These are phyloP conservation scores for Drosophila leontia DNA, from an alignment of 1,140 invertebrate species.

Conservation along the genomic window DNA sequence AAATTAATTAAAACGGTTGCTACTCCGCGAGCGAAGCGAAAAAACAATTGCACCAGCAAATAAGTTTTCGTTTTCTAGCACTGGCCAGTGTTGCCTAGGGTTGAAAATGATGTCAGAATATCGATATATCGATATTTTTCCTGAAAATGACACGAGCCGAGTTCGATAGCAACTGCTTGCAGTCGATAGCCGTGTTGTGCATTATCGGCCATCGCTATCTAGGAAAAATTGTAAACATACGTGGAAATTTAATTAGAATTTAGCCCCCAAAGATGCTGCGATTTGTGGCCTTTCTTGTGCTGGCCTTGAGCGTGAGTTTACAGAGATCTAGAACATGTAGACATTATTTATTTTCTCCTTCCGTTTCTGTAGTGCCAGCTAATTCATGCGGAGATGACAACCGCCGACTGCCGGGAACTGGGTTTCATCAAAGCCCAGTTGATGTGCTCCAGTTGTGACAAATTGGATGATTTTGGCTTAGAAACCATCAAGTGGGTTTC, in stretches of 20 bases:
- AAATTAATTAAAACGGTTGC: constrained; percentile 21
- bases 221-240: constrained; percentile 69
- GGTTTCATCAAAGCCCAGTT: constrained; percentile 95
- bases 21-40: constrained; percentile 42
- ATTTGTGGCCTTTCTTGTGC: constrained; percentile 27
- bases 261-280: constrained; percentile 46
- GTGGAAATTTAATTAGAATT: constrained; percentile 62
- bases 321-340: fast-evolving
- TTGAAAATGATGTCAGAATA: no score
- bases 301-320: constrained; percentile 44
- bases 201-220: not conserved
- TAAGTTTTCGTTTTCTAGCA: constrained; percentile 27
- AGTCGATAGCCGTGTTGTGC: constrained; percentile 14
- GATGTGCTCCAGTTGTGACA: constrained; percentile 95
- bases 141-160: not conserved
- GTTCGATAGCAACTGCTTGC: not conserved
- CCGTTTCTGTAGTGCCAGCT: constrained; percentile 32
- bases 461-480: constrained; percentile 91
- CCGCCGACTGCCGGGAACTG: constrained; percentile 91
- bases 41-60: constrained; percentile 51
- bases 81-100: not conserved
- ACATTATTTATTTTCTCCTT: not conserved
- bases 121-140: no score
- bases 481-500: constrained; percentile 87
- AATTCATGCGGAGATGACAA: constrained; percentile 57